Percentiles rank a stretch among this genome's conserved stretches.
Evolutionary conservation across 1,140 invertebrate genomes (phyloP).

Genomic region (Scylla paramamosain): DNA sequence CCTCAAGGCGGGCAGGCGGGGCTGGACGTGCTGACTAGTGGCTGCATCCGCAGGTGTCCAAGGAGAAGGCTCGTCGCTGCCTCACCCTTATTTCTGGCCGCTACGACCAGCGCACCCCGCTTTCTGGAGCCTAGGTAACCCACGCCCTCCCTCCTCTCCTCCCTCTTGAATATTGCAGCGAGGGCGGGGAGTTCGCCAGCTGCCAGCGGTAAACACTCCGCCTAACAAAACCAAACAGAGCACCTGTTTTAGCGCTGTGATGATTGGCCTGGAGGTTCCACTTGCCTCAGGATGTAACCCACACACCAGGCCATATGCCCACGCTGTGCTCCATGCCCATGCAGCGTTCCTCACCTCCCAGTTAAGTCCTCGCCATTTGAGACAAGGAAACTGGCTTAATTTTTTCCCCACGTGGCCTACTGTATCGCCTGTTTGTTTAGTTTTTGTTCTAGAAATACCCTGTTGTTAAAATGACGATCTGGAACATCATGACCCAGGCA

Average conservation of each 20-base stretch:
- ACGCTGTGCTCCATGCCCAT: not conserved
- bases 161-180: not conserved
- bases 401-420: not conserved
- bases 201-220: not conserved
- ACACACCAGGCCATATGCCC: not conserved
- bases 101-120: not conserved
- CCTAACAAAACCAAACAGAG: conserved; percentile 1
- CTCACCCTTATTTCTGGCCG: not conserved
- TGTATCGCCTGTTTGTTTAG: not conserved
- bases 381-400: not conserved
- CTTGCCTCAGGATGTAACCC: not conserved
- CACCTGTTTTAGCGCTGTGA: not conserved
- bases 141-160: not conserved
- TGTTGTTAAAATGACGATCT: not conserved
- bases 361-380: not conserved
- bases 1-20: not conserved
- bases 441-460: not conserved
- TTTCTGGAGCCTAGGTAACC: not conserved
- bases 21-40: no score
- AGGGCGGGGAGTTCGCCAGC: conserved; percentile 4
- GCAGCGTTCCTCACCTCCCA: not conserved
- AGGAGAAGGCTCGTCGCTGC: not conserved
- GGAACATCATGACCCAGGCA: not conserved
- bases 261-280: not conserved
- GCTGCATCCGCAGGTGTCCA: no score